Base-by-base conservation (phyloP, 2,888 invertebrate species). In the Podotricha telesiphe region DNA sequence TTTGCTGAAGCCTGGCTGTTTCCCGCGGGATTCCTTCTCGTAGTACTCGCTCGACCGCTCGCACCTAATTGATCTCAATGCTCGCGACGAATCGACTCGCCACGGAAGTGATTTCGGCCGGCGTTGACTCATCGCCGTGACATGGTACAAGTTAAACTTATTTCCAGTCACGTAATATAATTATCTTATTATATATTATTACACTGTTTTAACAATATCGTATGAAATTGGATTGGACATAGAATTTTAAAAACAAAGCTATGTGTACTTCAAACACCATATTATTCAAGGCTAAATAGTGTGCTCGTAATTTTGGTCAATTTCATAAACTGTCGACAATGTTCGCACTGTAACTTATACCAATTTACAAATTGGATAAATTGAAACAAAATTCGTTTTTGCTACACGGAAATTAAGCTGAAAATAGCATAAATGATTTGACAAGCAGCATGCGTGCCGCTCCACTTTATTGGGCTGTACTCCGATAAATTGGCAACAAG, bases 61-160 rank as follows among this genome's bases (percentile, higher is more conserved):
- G 80, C 82, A 83, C 80, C 80, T 91, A 91, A 91, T 91, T 89
- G 91, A 86, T 89, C 87, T 85, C 86, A 90, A 91, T 89, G 88
- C 86, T 89, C 85, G 91, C 82, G 82, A 86, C 92, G 82, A 91
- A 93, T 92, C 82, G 82, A 87, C 84, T 87, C 82, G 89, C 79
- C 77, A 87, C 86, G 88, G 90, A 88, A 87, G 82, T 87, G 82
- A 83, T 81, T 86, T 82, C 81, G 83, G 83, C 75, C 79, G 76
- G 78, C 77, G 79, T 82, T 88, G 86, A 88, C 78, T 86, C 87
- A 87, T 78, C 75, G 70, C 74, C 75, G 69, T 72, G 73, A 69
- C 75, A 70, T 69, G 70, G 51, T 63, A 67, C 63, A 63, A 61
- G 53, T 61, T 48, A 59, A 45, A 40, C 34, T 65, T 70, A 37